These are phyloP conservation scores for Eupeodes corollae DNA, from an alignment of 1,140 invertebrate species.

Conservation along the genomic window DNA sequence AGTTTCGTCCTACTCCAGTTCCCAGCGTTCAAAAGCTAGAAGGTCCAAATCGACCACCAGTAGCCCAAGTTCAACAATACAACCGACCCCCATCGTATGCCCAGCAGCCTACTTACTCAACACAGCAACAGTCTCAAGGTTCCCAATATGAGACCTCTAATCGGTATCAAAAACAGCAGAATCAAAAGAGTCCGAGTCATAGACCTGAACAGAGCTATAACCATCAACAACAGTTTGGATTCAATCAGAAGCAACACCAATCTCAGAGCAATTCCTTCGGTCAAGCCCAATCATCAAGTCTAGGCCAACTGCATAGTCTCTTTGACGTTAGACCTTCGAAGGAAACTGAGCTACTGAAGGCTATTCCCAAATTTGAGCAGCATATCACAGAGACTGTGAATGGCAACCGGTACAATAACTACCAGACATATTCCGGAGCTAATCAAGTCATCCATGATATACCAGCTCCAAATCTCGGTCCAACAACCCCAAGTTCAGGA, in stretches of 20 bases:
- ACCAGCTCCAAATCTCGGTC: constrained; percentile 28
- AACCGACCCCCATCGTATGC: constrained; percentile 3
- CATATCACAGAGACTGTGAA: constrained; percentile 48
- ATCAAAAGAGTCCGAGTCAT: constrained; percentile 16
- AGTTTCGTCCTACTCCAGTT: constrained; percentile 27
- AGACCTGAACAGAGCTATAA: constrained; percentile 16
- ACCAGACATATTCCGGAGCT: constrained; percentile 3
- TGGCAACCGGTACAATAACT: constrained; percentile 18
- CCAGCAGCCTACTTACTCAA: constrained; percentile 18
- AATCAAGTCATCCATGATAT: constrained; percentile 35
- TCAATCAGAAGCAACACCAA: constrained; percentile 27
- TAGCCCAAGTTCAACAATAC: constrained; percentile 7
- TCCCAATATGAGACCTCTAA: constrained; percentile 15
- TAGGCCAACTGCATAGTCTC: constrained; percentile 13
- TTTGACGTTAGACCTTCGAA: constrained; percentile 31
- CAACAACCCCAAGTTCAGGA: constrained; percentile 8
- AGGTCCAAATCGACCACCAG: constrained; percentile 13
- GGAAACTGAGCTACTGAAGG: constrained; percentile 54
- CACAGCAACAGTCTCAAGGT: constrained; percentile 23
- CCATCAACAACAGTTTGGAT: constrained; percentile 35
- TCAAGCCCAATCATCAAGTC: neutral
- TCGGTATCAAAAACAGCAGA: constrained; percentile 18
- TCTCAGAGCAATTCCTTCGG: constrained; percentile 5
- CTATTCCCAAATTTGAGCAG: constrained; percentile 63
- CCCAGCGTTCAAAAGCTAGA: constrained; percentile 20